Evolutionary conservation across 2,113 vertebrate species (phyloP).

Genomic region (Sapayoa aenigma): DNA sequence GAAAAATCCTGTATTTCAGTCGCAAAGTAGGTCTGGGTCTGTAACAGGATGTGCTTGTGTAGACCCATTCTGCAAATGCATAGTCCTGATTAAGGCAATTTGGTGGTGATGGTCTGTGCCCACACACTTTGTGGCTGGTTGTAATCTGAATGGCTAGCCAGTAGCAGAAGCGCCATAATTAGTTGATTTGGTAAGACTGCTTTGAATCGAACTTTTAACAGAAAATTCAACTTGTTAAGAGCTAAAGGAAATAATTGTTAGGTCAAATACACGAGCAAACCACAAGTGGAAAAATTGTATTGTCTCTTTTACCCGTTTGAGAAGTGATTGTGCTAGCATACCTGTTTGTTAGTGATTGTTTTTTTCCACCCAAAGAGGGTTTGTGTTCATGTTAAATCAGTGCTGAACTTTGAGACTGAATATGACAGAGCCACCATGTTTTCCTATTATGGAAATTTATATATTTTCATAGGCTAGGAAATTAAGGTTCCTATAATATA

Average conservation of each 20-base stretch:
- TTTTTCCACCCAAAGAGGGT: background rate
- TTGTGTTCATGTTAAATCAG: background rate
- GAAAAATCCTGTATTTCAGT: background rate
- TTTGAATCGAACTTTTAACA: constrained; percentile 7
- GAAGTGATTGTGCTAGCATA: background rate
- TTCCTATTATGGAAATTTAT: background rate
- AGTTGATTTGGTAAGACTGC: background rate
- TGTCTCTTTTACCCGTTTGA: background rate
- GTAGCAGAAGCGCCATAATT: background rate
- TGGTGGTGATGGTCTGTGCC: background rate
- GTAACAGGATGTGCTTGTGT: background rate
- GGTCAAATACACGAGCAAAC: background rate
- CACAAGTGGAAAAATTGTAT: background rate
- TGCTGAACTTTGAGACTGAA: background rate
- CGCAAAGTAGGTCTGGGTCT: background rate
- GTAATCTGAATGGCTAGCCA: background rate
- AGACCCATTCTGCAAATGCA: background rate
- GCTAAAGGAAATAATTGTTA: background rate
- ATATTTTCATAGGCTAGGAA: background rate
- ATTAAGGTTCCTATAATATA: background rate
- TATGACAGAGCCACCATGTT: rapidly evolving
- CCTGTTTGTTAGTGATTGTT: background rate
- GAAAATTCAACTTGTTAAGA: background rate
- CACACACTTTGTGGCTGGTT: background rate
- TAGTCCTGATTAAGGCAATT: background rate